Base-by-base conservation (phyloP, 2,888 invertebrate species). In the Thymelicus sylvestris region DNA sequence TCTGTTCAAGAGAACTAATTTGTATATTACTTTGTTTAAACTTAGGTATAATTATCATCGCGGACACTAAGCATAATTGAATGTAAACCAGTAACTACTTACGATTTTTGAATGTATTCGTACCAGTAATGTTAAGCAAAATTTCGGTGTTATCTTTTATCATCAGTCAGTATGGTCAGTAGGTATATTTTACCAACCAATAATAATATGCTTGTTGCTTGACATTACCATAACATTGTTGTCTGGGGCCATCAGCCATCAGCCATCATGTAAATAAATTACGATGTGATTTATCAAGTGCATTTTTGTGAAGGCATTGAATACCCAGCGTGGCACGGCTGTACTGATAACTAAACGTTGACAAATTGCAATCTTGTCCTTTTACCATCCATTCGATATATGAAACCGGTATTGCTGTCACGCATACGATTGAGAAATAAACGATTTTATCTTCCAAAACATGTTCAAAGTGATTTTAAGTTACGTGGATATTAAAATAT, bases 241-340 rank as follows among this genome's bases (percentile, higher is more conserved):
- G 13, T 41, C 19, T 52, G 41, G 41, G 12, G n/a, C 50, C 39
- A 65, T 31, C 39, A 19, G n/a, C 50, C 39, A 65, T 31, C 41
- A 19, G n/a, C 50, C 39, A 55, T 63, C 31, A 31, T 39, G 19
- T 19, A 19, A 52, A 65, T 19, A 55, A 52, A 65, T 65, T 19
- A 39, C 52, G 50, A 10, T 65, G 41, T 52, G 15, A 65, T 52
- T 55, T 52, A 39, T 65, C 52, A 65, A n/a, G 31, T 6, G 39
- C 39, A 12, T 65, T 64, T 65, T 65, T 55, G 63, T 64, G 48
- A 31, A 8, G 63, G 50, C 63, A 64, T 64, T 64, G 63, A 50
- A 24, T 38, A 48, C 8, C 7, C 48, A 44, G 10, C 10, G 44
- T 12, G 8, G 44, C n/a, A 13, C 31, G 41, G 31, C 48, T 8